Conservation (phyloP, 37 sponge, comb jelly and placozoan species). For the Chondrilla cf. caribensis region DNA sequence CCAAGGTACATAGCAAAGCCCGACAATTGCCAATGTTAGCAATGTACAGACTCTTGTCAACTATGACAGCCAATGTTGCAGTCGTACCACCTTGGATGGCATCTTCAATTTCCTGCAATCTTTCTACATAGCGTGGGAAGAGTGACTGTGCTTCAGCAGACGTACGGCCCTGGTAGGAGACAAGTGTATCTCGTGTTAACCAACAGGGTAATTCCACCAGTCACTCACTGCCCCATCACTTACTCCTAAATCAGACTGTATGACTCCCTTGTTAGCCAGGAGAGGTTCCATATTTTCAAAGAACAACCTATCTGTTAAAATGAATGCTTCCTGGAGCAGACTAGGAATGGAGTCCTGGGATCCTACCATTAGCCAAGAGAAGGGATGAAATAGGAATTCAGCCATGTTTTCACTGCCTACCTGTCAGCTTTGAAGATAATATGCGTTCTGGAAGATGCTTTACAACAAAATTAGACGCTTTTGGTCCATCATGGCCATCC, state of each 20-base stretch:
- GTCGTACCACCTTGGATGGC: slow-evolving; percentile 77
- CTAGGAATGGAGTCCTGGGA: too few relatives aligned
- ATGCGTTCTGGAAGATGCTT: slow-evolving; percentile 35
- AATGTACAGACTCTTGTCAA: slow-evolving; percentile 52
- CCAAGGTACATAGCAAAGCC: slow-evolving; percentile 44
- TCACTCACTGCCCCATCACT: too few relatives aligned
- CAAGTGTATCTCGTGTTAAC: background rate
- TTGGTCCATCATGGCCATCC: slow-evolving; percentile 81
- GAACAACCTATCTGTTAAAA: slow-evolving; percentile 1
- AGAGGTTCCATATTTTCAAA: slow-evolving; percentile 13
- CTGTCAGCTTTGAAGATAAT: background rate
- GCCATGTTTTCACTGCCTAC: too few relatives aligned
- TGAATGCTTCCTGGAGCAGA: background rate
- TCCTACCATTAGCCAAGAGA: too few relatives aligned
- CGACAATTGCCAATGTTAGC: slow-evolving; percentile 90
- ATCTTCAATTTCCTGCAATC: slow-evolving; percentile 46
- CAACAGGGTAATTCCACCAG: too few relatives aligned
- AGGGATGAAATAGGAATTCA: too few relatives aligned
- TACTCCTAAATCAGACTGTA: background rate
- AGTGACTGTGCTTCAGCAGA: background rate
- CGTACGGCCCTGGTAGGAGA: background rate
- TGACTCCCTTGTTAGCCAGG: background rate
- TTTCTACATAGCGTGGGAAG: slow-evolving; percentile 47
- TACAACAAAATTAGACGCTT: slow-evolving; percentile 63
- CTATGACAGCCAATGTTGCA: slow-evolving; percentile 47